Conservation (phyloP, 1,140 invertebrate genomes). For the Amyelois transitella region DNA sequence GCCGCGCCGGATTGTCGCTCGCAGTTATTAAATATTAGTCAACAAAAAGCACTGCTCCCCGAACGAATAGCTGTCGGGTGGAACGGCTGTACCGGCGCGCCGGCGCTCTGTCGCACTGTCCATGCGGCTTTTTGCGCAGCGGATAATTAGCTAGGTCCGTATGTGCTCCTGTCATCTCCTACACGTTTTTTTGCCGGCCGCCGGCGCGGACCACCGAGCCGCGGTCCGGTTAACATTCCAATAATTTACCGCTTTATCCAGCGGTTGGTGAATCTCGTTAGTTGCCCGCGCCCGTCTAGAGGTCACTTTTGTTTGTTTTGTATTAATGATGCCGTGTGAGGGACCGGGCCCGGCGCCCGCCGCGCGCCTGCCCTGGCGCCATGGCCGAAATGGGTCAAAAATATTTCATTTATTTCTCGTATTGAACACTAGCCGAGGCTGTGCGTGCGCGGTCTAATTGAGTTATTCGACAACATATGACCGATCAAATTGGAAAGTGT, state of each 20-base stretch:
- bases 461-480: slow-evolving; percentile 42
- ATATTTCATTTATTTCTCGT: slow-evolving; percentile 67
- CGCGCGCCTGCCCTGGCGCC: slow-evolving; percentile 64
- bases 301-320: slow-evolving; percentile 73
- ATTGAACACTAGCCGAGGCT: slow-evolving; percentile 41
- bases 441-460: slow-evolving; percentile 49
- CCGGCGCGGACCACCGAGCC: slow-evolving; percentile 56
- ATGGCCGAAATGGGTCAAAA: slow-evolving; percentile 57
- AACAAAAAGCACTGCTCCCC: background rate
- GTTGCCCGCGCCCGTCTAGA: slow-evolving; percentile 54
- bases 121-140: slow-evolving; percentile 40
- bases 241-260: slow-evolving; percentile 73
- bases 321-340: slow-evolving; percentile 63
- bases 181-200: slow-evolving; percentile 55
- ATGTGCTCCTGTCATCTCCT: slow-evolving; percentile 58
- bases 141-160: slow-evolving; percentile 52
- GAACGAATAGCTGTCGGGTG: slow-evolving; percentile 33
- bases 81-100: slow-evolving; percentile 29
- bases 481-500: slow-evolving; percentile 33
- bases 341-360: slow-evolving; percentile 62
- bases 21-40: slow-evolving; percentile 26
- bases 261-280: slow-evolving; percentile 70
- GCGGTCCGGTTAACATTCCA: slow-evolving; percentile 48
- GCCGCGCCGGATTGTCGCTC: slow-evolving; percentile 25
- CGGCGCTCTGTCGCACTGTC: slow-evolving; percentile 21